These are phyloP conservation scores for Orcinus orca DNA, from an alignment of 2,113 vertebrate species.

Conservation along the genomic window DNA sequence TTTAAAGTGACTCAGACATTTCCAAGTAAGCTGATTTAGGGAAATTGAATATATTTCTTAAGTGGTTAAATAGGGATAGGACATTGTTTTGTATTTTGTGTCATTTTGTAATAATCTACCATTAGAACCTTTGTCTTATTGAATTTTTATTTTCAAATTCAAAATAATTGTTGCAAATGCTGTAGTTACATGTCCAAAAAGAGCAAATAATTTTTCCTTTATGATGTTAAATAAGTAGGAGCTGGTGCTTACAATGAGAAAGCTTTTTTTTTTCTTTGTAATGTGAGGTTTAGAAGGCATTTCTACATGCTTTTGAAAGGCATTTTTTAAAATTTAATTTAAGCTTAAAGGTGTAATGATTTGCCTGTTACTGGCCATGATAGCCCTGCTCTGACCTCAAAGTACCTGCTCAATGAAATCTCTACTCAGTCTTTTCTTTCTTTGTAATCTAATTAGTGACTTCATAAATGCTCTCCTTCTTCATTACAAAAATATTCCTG, in stretches of 20 bases:
- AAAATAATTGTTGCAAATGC: not conserved
- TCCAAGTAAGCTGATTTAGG: constrained; percentile 11
- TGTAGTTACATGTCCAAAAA: not conserved
- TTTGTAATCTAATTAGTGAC: not conserved
- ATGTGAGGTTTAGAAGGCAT: not conserved
- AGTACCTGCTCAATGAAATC: not conserved
- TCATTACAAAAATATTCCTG: not conserved
- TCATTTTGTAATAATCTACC: not conserved
- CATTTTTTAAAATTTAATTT: not conserved
- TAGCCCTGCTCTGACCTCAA: not conserved
- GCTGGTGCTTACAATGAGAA: not conserved
- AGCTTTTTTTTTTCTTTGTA: not conserved
- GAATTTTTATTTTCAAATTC: not conserved
- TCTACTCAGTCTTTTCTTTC: not conserved
- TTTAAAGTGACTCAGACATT: constrained; percentile 48
- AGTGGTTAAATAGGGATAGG: not conserved
- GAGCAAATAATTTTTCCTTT: not conserved
- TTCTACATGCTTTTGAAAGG: not conserved
- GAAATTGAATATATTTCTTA: constrained; percentile 42
- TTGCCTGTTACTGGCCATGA: not conserved
- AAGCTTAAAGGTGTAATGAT: not conserved
- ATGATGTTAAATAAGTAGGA: not conserved
- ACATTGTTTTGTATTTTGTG: not conserved
- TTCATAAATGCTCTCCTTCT: not conserved
- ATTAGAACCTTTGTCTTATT: not conserved